Evolutionary conservation across 2,113 vertebrate genomes (phyloP).

Genomic region (Axis porcinus): DNA sequence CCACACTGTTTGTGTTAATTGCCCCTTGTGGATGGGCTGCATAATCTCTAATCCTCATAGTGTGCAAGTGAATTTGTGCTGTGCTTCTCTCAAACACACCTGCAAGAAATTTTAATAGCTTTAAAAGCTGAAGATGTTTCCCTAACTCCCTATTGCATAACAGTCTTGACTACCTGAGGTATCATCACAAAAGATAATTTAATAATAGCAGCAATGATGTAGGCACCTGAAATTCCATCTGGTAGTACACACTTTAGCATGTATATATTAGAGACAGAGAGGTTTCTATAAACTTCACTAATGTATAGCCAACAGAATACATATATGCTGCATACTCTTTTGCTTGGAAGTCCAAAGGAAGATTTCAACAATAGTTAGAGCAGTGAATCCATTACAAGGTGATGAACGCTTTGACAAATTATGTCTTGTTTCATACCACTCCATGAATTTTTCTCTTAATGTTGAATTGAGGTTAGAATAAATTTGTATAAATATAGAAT

Average conservation of each 20-base stretch:
- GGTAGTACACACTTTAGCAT: not conserved
- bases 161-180: slow-evolving; percentile 74
- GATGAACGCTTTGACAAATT: slow-evolving; percentile 60
- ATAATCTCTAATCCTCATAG: slow-evolving; percentile 68
- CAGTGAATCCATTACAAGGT: slow-evolving; percentile 15
- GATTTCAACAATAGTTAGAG: not conserved
- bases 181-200: slow-evolving; percentile 74
- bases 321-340: not conserved
- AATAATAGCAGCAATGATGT: slow-evolving; percentile 75
- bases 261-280: not conserved
- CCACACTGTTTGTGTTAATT: slow-evolving; percentile 74
- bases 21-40: slow-evolving; percentile 64
- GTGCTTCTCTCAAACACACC: slow-evolving; percentile 79
- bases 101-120: slow-evolving; percentile 78
- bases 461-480: slow-evolving; percentile 39
- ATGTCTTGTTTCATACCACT: slow-evolving; percentile 32
- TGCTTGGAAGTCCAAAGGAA: not conserved
- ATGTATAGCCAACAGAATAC: not conserved
- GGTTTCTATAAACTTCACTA: not conserved
- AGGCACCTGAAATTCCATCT: slow-evolving; percentile 71
- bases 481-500: not conserved
- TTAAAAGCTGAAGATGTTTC: slow-evolving; percentile 74
- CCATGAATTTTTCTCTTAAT: slow-evolving; percentile 35
- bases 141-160: slow-evolving; percentile 73
- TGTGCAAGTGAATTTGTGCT: slow-evolving; percentile 77